phyloP scores from a whole-genome alignment of 2,113 vertebrate genomes.

The Alethe castanea region DNA sequence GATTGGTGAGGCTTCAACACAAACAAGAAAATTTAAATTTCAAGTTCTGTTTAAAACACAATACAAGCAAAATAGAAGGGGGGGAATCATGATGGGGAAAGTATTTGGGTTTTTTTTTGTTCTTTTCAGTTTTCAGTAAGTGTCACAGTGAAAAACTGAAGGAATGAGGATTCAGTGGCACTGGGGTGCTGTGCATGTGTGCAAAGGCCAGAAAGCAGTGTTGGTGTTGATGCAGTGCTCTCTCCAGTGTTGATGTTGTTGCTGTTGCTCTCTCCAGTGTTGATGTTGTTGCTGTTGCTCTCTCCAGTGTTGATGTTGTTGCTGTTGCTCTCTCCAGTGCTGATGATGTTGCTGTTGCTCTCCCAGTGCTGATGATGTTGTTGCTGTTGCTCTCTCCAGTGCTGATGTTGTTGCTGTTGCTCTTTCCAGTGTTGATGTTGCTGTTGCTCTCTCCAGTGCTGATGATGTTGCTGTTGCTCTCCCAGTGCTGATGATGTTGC shows the following conservation, averaged over 20 bases:
- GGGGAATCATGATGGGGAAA: background rate
- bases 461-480: no score
- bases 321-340: no score
- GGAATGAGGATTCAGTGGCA: background rate
- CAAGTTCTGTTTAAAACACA: background rate
- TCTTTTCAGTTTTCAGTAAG: background rate
- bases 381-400: no score
- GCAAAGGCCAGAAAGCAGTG: background rate
- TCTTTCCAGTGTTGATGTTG: no score
- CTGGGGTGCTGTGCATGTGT: accelerated
- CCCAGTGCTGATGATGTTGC: no score
- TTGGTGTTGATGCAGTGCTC: background rate
- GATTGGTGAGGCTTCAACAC: background rate
- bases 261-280: no score
- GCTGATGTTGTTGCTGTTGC: no score
- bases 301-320: no score
- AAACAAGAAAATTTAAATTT: background rate
- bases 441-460: background rate
- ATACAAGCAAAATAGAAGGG: background rate
- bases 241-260: background rate
- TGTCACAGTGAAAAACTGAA: background rate
- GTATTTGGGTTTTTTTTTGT: background rate
- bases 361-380: no score
- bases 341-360: no score
- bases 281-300: no score